phyloP scores from a whole-genome alignment of 2,797 vertebrate genomes.

The Peromyscus attwateri region DNA sequence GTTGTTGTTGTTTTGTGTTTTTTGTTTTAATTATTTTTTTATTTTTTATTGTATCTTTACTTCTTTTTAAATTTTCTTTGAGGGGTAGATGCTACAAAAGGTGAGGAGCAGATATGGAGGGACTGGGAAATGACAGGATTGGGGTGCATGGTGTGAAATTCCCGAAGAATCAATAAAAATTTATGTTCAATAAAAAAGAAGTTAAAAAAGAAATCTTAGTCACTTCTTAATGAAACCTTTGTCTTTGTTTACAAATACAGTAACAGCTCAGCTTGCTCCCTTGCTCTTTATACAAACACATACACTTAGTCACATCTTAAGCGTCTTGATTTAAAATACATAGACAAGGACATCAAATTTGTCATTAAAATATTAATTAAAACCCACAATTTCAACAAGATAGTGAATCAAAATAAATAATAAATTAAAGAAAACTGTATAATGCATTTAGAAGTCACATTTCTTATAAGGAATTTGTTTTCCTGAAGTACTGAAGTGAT shows the following conservation, averaged over 20 bases:
- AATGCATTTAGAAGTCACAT: background rate
- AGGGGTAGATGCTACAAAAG: no score
- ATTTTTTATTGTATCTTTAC: no score
- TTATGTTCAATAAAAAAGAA: background rate
- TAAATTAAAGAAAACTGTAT: conserved; percentile 70
- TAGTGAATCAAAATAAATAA: background rate
- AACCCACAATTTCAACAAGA: background rate
- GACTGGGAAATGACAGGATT: no score
- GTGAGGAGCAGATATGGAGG: no score
- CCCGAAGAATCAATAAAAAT: no score
- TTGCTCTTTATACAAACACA: conserved; percentile 82
- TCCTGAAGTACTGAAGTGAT: background rate
- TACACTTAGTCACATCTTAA: conserved; percentile 67
- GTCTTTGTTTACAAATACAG: conserved; percentile 87
- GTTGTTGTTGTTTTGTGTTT: no score
- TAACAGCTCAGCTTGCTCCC: conserved; percentile 85
- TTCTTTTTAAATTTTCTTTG: no score
- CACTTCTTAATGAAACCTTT: conserved; percentile 81
- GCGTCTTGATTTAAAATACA: conserved; percentile 83
- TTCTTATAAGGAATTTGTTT: background rate
- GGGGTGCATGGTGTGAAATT: no score
- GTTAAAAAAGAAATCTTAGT: background rate
- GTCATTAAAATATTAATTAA: conserved; percentile 37
- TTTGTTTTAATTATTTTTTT: no score
- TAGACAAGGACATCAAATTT: conserved; percentile 84